Evolutionary conservation across 2,113 vertebrate species (phyloP).

Genomic region (Albula glossodonta): DNA sequence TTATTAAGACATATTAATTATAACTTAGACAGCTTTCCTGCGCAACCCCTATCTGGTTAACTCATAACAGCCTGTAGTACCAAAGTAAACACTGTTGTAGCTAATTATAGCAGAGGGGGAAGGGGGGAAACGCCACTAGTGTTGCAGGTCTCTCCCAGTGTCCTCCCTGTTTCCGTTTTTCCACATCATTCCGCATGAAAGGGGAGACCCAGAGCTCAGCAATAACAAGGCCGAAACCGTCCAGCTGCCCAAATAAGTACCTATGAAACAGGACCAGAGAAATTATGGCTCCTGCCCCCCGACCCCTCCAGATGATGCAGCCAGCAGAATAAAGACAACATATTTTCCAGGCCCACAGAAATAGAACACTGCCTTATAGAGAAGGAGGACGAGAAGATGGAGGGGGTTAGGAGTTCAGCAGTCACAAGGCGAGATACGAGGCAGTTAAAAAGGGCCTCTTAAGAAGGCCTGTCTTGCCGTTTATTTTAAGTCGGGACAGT

Average conservation of each 20-base stretch:
- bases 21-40: slow-evolving; percentile 17
- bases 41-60: neutral
- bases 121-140: slow-evolving; percentile 1
- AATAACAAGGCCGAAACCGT: slow-evolving; percentile 25
- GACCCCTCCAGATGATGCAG: slow-evolving; percentile 41
- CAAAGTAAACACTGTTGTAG: neutral
- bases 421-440: neutral
- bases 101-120: slow-evolving; percentile 29
- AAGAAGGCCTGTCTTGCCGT: neutral
- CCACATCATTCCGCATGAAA: slow-evolving; percentile 29
- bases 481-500: neutral
- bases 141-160: slow-evolving; percentile 21
- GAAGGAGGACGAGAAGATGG: slow-evolving; percentile 17
- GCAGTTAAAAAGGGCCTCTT: neutral
- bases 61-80: slow-evolving; percentile 21
- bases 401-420: slow-evolving; percentile 30
- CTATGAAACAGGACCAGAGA: slow-evolving; percentile 31
- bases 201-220: slow-evolving; percentile 22
- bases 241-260: slow-evolving; percentile 52
- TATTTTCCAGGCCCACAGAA: slow-evolving; percentile 43
- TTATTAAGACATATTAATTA: slow-evolving; percentile 12
- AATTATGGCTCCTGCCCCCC: slow-evolving; percentile 33
- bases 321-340: slow-evolving; percentile 27
- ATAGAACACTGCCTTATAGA: slow-evolving; percentile 55
- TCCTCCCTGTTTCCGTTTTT: slow-evolving; percentile 27